Evolutionary conservation across 2,888 invertebrate genomes (phyloP).

Genomic region (Spisula subtruncata): DNA sequence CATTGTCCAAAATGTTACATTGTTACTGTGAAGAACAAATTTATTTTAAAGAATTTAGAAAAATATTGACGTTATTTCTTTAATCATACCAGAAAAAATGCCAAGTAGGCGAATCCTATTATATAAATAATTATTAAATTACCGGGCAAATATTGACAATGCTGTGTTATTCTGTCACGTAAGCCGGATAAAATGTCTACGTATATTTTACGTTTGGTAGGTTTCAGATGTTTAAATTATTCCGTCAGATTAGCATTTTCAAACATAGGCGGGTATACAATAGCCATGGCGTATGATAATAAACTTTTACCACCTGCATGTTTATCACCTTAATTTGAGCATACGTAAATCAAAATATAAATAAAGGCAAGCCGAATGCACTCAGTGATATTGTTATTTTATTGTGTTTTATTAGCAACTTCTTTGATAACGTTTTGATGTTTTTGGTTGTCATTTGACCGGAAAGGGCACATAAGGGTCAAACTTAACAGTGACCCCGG

Average conservation of each 20-base stretch:
- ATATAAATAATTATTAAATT: not conserved
- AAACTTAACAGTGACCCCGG: not conserved
- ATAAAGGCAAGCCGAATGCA: not conserved
- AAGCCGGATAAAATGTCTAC: too few species aligned
- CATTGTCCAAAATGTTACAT: too few species aligned
- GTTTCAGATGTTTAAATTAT: too few species aligned
- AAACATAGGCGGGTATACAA: too few species aligned
- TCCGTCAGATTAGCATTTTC: too few species aligned
- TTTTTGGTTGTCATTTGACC: not conserved
- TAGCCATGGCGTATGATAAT: too few species aligned
- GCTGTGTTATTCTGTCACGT: too few species aligned
- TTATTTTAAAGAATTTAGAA: not conserved
- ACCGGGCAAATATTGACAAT: too few species aligned
- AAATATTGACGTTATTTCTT: not conserved
- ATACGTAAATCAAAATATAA: too few species aligned
- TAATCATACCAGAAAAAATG: not conserved
- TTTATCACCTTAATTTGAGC: too few species aligned
- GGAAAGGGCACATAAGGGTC: not conserved
- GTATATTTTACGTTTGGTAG: too few species aligned
- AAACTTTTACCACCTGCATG: too few species aligned
- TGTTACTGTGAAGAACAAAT: not conserved
- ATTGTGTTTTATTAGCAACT: not conserved
- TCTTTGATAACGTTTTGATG: not conserved
- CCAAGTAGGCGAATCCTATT: not conserved
- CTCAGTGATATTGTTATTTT: not conserved